These are phyloP conservation scores for Psittacula echo DNA, from an alignment of 2,797 vertebrate genomes.

Conservation along the genomic window DNA sequence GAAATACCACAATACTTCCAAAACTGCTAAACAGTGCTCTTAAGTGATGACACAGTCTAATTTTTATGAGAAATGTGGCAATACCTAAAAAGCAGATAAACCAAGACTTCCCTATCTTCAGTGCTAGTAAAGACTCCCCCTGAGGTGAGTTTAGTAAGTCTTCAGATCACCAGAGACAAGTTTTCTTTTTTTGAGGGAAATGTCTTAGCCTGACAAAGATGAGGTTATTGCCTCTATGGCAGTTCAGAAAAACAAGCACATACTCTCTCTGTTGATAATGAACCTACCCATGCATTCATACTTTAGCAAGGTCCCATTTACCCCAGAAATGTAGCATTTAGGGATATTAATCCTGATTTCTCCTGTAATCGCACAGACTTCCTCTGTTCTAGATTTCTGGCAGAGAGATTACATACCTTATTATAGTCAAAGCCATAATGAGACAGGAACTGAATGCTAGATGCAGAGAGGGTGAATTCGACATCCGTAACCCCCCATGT, in stretches of 20 bases:
- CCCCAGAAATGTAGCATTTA: background rate
- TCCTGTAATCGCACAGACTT: background rate
- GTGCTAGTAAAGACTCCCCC: background rate
- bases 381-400: background rate
- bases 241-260: background rate
- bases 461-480: slow-evolving; percentile 75
- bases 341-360: background rate
- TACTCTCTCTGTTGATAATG: rapidly evolving
- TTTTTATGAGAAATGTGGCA: background rate
- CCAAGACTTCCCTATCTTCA: background rate
- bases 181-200: background rate
- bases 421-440: slow-evolving; percentile 79
- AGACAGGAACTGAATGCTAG: slow-evolving; percentile 77
- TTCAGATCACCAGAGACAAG: background rate
- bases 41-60: rapidly evolving
- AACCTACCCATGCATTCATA: background rate
- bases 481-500: slow-evolving; percentile 71
- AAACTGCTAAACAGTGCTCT: background rate
- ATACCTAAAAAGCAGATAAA: background rate
- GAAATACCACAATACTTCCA: background rate
- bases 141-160: background rate
- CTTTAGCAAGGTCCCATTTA: background rate
- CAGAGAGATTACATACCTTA: slow-evolving; percentile 66
- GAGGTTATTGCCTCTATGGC: background rate
- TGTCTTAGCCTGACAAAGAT: background rate